Evolutionary conservation across 2,888 invertebrate species (phyloP), one percentile per base, ranked within the genome.

Genomic region (Ophioninae sp.): DNA sequence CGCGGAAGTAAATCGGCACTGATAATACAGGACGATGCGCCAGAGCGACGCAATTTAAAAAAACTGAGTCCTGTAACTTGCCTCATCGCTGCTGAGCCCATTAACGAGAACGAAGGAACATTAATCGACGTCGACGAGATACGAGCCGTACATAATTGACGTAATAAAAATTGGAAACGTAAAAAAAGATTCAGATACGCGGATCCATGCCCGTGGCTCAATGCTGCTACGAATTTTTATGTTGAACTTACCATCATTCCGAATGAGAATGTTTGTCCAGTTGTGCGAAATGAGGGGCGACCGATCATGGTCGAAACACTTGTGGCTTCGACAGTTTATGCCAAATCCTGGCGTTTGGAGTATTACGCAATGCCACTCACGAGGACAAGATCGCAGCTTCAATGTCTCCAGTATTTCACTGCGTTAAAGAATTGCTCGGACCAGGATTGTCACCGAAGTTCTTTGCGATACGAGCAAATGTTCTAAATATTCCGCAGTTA

Each of bases 91-190:
- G 6, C 10, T 56, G 56, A 56, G 9, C 56, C 6, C 56, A 56
- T 56, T 56, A 13, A 56, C n/a, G 56, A 56, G n/a, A 56, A 56
- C 9, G 56, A 56, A 56, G 56, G 56, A 56, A 56, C 56, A 7
- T 56, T 56, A 13, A 56, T 56, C 56, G 56, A 56, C 56, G 56
- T 56, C 13, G 56, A 56, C 6, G 56, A 56, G 13, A 9, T 59
- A 59, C 59, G 59, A 20, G 59, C 59, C 59, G 59, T 20, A 59
- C 59, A n/a, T 59, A 59, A 59, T 20, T 59, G 59, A 20, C 17
- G 59, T n/a, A 59, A 59, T n/a, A 59, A 59, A 20, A 59, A 59
- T 59, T 6, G 13, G 56, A 56, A 56, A 9, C 56, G 56, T 56
- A 56, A 56, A 56, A 56, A 56, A 56, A 6, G 2, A 13, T 56